These are phyloP conservation scores for Otocyon megalotis DNA, from an alignment of 2,113 vertebrate genomes.

Conservation along the genomic window DNA sequence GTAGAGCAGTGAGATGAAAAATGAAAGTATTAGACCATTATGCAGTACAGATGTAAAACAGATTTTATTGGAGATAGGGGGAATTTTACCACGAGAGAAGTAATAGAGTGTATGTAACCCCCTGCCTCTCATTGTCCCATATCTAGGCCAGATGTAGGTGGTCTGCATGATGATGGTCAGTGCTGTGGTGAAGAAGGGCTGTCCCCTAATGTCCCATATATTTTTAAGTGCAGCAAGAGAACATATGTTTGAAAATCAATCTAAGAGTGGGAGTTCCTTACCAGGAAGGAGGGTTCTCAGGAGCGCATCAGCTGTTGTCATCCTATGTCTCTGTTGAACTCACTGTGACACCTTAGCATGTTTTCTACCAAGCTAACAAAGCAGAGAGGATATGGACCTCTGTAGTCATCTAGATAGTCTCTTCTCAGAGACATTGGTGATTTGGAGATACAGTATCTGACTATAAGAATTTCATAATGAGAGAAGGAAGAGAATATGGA, in stretches of 20 bases:
- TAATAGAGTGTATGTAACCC: rapidly evolving
- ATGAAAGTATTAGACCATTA: background rate
- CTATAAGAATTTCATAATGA: background rate
- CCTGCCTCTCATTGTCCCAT: rapidly evolving
- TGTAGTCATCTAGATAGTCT: background rate
- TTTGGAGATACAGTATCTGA: background rate
- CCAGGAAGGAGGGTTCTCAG: background rate
- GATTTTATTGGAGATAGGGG: background rate
- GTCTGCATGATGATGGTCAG: rapidly evolving
- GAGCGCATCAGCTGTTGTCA: rapidly evolving
- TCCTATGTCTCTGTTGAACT: background rate
- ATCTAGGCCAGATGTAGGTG: background rate
- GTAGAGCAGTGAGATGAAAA: background rate
- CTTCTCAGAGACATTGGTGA: background rate
- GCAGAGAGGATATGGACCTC: background rate
- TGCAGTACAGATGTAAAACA: no score
- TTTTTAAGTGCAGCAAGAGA: rapidly evolving
- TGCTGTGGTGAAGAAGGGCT: rapidly evolving
- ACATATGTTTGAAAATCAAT: no score
- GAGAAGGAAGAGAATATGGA: background rate
- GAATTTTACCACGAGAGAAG: rapidly evolving
- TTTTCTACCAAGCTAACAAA: background rate
- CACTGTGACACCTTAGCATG: background rate
- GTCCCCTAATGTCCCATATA: rapidly evolving
- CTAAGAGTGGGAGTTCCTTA: background rate